phyloP scores from a whole-genome alignment of 2,113 vertebrate species.

The Microcebus ravelobensis region DNA sequence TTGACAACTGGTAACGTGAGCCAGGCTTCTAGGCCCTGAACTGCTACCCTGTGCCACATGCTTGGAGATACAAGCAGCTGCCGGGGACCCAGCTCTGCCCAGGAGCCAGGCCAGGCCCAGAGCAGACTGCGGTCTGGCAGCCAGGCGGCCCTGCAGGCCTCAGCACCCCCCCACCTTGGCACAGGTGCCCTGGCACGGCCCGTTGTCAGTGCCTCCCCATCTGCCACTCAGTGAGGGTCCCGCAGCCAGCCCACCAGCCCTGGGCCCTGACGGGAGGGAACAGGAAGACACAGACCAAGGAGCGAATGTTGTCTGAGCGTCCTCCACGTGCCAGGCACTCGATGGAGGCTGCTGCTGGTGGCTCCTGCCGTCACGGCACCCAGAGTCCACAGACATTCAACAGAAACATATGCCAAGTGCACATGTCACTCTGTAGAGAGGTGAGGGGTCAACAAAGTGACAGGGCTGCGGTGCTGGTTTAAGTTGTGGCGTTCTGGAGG shows the following conservation, averaged over 20 bases:
- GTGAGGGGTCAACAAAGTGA: background rate
- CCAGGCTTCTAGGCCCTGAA: background rate
- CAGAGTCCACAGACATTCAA: background rate
- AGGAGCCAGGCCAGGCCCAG: background rate
- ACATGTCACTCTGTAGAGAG: background rate
- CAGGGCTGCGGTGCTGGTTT: background rate
- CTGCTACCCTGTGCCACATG: accelerated
- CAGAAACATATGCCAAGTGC: background rate
- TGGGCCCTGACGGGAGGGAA: background rate
- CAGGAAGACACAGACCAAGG: background rate
- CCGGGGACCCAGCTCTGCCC: background rate
- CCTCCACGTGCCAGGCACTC: background rate
- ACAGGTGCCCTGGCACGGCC: background rate
- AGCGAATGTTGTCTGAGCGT: background rate
- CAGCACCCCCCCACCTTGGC: background rate
- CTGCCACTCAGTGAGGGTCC: background rate
- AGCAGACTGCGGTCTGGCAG: background rate
- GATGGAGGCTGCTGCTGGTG: background rate
- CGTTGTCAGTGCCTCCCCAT: background rate
- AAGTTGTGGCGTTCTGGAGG: background rate
- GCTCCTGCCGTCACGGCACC: background rate
- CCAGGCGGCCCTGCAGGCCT: background rate
- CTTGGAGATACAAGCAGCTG: background rate
- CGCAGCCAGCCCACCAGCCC: background rate
- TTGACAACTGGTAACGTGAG: background rate